Conservation (phyloP, 2,113 vertebrate genomes). For the Triplophysa tibetana region DNA sequence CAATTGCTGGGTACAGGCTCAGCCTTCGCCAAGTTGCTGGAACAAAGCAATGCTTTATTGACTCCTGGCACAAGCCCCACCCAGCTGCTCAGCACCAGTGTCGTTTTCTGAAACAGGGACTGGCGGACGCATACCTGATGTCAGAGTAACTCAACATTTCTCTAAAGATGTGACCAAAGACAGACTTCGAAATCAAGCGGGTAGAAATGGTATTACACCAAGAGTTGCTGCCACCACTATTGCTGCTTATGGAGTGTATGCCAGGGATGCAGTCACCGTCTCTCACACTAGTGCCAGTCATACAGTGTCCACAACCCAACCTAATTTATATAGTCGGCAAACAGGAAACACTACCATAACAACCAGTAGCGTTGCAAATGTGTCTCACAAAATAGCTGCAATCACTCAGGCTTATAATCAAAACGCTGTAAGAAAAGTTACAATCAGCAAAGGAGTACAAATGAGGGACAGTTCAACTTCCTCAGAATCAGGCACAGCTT, state of each 20-base stretch:
- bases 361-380: slow-evolving; percentile 70
- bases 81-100: slow-evolving; percentile 87
- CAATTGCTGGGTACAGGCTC: slow-evolving; percentile 88
- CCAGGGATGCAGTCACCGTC: slow-evolving; percentile 75
- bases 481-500: slow-evolving; percentile 65
- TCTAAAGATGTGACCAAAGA: slow-evolving; percentile 87
- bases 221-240: slow-evolving; percentile 71
- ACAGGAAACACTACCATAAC: slow-evolving; percentile 64
- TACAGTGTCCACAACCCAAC: slow-evolving; percentile 69
- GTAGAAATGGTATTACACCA: slow-evolving; percentile 74
- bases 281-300: slow-evolving; percentile 72
- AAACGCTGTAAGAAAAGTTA: slow-evolving; percentile 69
- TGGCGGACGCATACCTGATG: slow-evolving; percentile 83
- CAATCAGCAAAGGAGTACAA: slow-evolving; percentile 67
- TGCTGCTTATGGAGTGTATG: slow-evolving; percentile 76
- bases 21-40: slow-evolving; percentile 80
- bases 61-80: slow-evolving; percentile 97
- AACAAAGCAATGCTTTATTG: slow-evolving; percentile 76
- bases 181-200: slow-evolving; percentile 76
- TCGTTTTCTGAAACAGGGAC: slow-evolving; percentile 81
- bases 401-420: slow-evolving; percentile 79
- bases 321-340: slow-evolving; percentile 65
- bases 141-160: slow-evolving; percentile 94
- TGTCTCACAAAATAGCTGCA: slow-evolving; percentile 78
- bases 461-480: slow-evolving; percentile 71